phyloP scores from a whole-genome alignment of 2,888 invertebrate species.

The Nemapogon koenigi region DNA sequence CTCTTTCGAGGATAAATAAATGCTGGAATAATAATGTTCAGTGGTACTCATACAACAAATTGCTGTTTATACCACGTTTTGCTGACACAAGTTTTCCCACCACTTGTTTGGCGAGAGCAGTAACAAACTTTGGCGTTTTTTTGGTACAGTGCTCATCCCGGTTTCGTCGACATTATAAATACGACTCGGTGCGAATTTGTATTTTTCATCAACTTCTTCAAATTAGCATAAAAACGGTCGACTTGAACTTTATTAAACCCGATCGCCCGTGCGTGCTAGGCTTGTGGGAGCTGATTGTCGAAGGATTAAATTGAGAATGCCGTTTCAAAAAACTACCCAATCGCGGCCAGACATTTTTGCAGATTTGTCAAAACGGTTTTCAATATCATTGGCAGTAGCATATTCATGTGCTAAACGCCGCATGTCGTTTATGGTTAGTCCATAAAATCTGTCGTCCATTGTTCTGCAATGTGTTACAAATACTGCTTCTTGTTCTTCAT shows the following conservation, averaged over 20 bases:
- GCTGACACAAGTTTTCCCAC: conserved; percentile 18
- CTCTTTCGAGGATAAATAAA: conserved; percentile 21
- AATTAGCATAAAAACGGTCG: neutral
- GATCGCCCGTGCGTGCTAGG: neutral
- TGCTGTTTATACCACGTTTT: conserved; percentile 18
- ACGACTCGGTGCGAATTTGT: conserved; percentile 15
- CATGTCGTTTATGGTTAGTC: neutral
- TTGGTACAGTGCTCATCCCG: conserved; percentile 19
- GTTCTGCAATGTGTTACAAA: neutral
- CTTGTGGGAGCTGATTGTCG: neutral
- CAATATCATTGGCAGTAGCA: neutral
- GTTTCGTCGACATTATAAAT: conserved; percentile 22
- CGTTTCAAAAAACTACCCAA: neutral
- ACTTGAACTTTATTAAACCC: neutral
- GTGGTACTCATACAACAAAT: conserved; percentile 20
- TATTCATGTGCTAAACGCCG: neutral
- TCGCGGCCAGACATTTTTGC: neutral
- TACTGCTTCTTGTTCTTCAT: neutral
- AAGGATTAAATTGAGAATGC: neutral
- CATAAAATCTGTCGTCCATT: neutral
- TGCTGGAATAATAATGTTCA: conserved; percentile 21
- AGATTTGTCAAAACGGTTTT: neutral
- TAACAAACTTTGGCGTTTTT: conserved; percentile 19
- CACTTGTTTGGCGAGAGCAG: conserved; percentile 18
- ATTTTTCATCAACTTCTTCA: too few species aligned